These are phyloP conservation scores for Mimumesa dahlbomi DNA, from an alignment of 2,888 invertebrate species.

Conservation along the genomic window DNA sequence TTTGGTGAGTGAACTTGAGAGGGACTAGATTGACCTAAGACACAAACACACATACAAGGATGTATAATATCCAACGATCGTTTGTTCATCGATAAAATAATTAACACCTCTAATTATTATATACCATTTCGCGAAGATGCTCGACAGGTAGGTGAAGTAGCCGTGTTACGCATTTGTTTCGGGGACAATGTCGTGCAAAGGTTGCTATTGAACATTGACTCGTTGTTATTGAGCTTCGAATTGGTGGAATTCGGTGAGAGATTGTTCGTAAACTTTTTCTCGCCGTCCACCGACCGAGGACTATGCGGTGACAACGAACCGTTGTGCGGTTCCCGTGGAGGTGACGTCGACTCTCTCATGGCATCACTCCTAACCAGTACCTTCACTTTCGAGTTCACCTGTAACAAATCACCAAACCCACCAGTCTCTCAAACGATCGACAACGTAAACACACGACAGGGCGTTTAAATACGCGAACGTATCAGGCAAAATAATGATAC, in stretches of 20 bases:
- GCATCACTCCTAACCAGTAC: slow-evolving; percentile 94
- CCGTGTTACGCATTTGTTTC: slow-evolving; percentile 75
- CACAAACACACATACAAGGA: not conserved
- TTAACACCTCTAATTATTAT: not conserved
- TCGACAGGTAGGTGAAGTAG: slow-evolving; percentile 77
- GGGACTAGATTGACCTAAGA: slow-evolving; percentile 75
- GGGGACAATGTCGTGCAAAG: slow-evolving; percentile 72
- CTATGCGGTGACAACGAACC: slow-evolving; percentile 71
- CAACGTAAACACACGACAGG: no score
- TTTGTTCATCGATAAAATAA: not conserved
- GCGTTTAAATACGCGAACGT: no score
- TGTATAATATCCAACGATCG: no score
- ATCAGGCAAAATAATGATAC: no score
- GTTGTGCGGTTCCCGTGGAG: slow-evolving; percentile 81
- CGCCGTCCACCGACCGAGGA: slow-evolving; percentile 68
- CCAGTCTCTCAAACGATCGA: not conserved
- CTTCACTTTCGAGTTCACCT: slow-evolving; percentile 89
- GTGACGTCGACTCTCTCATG: slow-evolving; percentile 90
- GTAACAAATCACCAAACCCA: slow-evolving; percentile 35
- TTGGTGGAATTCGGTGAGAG: slow-evolving; percentile 66
- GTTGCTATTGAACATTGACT: slow-evolving; percentile 76
- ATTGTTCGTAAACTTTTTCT: slow-evolving; percentile 61
- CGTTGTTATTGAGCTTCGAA: slow-evolving; percentile 76
- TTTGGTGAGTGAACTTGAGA: slow-evolving; percentile 74
- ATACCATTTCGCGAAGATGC: slow-evolving; percentile 74